These are phyloP conservation scores for Notiomystis cincta DNA, from an alignment of 2,113 vertebrate genomes.

Conservation along the genomic window DNA sequence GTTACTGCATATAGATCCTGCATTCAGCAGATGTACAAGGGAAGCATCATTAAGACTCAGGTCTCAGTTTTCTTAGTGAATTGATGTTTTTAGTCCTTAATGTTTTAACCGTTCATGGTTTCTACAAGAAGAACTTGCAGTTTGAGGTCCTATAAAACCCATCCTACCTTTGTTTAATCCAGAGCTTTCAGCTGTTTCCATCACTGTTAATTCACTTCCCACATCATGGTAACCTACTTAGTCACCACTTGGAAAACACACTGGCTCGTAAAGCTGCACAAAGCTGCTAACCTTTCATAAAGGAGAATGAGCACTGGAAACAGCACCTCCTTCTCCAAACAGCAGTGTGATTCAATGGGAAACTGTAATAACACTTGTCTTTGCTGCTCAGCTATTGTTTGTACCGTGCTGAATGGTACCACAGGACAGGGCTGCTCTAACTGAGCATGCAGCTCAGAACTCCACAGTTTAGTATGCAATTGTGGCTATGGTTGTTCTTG, in stretches of 20 bases:
- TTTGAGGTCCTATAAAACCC: not conserved
- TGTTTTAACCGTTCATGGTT: not conserved
- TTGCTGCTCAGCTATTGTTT: not conserved
- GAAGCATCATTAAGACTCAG: not conserved
- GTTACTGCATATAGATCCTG: not conserved
- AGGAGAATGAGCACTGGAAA: not conserved
- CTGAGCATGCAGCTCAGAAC: not conserved
- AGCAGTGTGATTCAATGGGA: not conserved
- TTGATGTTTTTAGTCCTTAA: not conserved
- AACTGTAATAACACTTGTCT: not conserved
- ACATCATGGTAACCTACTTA: not conserved
- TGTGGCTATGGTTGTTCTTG: not conserved
- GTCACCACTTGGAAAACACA: constrained; percentile 27
- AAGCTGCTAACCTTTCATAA: constrained; percentile 8
- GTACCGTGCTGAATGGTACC: not conserved
- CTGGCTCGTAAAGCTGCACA: not conserved
- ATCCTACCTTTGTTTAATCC: not conserved
- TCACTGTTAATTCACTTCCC: not conserved
- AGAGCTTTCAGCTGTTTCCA: not conserved
- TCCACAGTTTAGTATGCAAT: not conserved
- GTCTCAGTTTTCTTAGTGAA: not conserved
- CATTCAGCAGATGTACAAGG: not conserved
- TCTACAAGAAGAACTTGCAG: not conserved
- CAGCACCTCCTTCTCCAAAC: constrained; percentile 24
- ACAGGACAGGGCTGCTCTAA: not conserved